Evolutionary conservation across 2,888 invertebrate species (phyloP).

Genomic region (Drosophila pseudotakahashii): DNA sequence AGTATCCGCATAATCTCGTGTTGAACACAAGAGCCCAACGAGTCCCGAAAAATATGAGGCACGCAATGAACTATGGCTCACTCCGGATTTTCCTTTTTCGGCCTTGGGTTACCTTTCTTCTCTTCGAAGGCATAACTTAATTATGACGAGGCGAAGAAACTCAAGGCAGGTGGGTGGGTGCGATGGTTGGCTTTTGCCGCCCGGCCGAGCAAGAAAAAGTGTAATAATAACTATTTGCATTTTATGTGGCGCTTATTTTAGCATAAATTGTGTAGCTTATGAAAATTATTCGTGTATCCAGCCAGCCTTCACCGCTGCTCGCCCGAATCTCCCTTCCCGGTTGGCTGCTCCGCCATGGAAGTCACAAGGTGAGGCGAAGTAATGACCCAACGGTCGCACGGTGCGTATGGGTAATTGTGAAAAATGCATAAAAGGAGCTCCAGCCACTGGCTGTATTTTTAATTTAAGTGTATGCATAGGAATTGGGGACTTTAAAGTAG

Average conservation of each 20-base stretch:
- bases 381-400: slow-evolving; percentile 66
- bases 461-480: slow-evolving; percentile 37
- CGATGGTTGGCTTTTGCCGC: background rate
- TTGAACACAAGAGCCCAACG: slow-evolving; percentile 37
- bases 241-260: slow-evolving; percentile 76
- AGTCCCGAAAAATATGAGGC: slow-evolving; percentile 36
- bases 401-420: slow-evolving; percentile 71
- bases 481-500: slow-evolving; percentile 24
- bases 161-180: slow-evolving; percentile 27
- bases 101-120: slow-evolving; percentile 11
- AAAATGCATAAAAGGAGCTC: slow-evolving; percentile 50
- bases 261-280: slow-evolving; percentile 75
- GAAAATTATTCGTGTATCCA: slow-evolving; percentile 71
- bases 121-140: slow-evolving; percentile 50
- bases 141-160: slow-evolving; percentile 60
- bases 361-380: slow-evolving; percentile 54
- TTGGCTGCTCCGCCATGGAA: slow-evolving; percentile 24
- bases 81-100: background rate
- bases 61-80: slow-evolving; percentile 54
- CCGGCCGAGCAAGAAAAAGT: slow-evolving; percentile 57
- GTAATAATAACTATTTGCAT: slow-evolving; percentile 77
- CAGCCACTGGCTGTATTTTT: slow-evolving; percentile 10
- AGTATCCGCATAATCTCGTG: slow-evolving; percentile 63
- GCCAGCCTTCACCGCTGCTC: slow-evolving; percentile 27
- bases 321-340: slow-evolving; percentile 45